Evolutionary conservation across 2,113 vertebrate species (phyloP), one percentile per base, ranked within the genome.

Genomic region (Sorex fumeus): DNA sequence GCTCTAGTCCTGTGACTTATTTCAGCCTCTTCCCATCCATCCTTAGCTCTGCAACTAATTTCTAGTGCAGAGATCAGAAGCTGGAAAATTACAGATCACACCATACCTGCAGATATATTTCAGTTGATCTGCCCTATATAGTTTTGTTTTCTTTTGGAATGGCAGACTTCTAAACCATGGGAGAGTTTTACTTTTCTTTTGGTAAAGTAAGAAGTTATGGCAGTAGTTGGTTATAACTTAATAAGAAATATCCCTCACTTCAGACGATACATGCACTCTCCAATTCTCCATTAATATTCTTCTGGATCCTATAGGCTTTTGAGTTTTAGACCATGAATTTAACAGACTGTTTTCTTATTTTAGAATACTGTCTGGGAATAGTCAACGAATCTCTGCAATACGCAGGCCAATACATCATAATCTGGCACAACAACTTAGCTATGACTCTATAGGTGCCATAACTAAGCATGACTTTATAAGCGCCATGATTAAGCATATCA

Each of bases 11-110:
- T 57, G 2, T 43, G 32, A 81, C 9, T 7, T 19, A 23, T 7
- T 75, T 75, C 15, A 47, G 40, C 18, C 36, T 47, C 30, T 60
- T 6, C 2, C 13, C 11, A 83, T 18, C 25, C 8, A 16, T 76
- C 13, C 60, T 78, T 9, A 64, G 79, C 40, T 84, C 34, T 47
- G 62, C 3, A 69, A 30, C 5, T 84, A 47, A 47, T 36, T 77
- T 88, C 79, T 77, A 84, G 82, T 69, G 27, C 66, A 72, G 34
- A 74, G 36, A 36, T 62, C 19, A 47, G 57, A 84, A 74, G 15
- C 50, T 47, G 13, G 40, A 69, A 57, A 16, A 1, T 88, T 82
- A 30, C 2, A 66, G 6, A 21, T 72, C 0, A 18, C 13, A 34
- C 87, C 5, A 79, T 87, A 40, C 13, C 7, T 88, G 76, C 36